Evolutionary conservation across 2,888 invertebrate species (phyloP).

Genomic region (Dryocosmus kuriphilus): DNA sequence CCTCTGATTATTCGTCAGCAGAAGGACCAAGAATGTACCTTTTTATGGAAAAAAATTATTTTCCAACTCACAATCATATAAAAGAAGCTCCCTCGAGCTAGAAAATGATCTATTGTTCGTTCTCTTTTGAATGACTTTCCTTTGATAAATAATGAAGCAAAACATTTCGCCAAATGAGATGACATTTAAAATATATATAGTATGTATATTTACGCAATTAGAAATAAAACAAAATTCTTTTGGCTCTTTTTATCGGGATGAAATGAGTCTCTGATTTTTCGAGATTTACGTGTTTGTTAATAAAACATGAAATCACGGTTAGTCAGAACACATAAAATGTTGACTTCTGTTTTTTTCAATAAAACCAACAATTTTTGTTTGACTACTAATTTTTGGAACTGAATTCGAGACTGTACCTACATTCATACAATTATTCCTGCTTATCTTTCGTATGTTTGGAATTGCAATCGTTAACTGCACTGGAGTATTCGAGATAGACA

Average conservation of each 20-base stretch:
- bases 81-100: neutral
- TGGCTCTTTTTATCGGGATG: neutral
- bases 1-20: constrained; percentile 38
- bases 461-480: too few species aligned
- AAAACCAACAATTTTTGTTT: too few species aligned
- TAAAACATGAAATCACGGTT: too few species aligned
- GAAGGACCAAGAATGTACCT: neutral
- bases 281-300: too few species aligned
- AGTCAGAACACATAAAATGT: too few species aligned
- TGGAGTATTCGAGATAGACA: too few species aligned
- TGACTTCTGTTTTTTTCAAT: too few species aligned
- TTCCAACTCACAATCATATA: neutral
- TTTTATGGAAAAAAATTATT: neutral
- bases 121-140: constrained; percentile 25
- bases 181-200: neutral
- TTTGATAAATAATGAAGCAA: neutral
- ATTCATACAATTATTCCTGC: too few species aligned
- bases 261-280: too few species aligned
- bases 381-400: too few species aligned
- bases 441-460: too few species aligned
- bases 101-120: constrained; percentile 46
- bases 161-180: neutral
- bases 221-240: neutral
- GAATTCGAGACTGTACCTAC: too few species aligned
- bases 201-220: neutral